Evolutionary conservation across 1,140 invertebrate species (phyloP).

Genomic region (Zaprionus camerounensis): DNA sequence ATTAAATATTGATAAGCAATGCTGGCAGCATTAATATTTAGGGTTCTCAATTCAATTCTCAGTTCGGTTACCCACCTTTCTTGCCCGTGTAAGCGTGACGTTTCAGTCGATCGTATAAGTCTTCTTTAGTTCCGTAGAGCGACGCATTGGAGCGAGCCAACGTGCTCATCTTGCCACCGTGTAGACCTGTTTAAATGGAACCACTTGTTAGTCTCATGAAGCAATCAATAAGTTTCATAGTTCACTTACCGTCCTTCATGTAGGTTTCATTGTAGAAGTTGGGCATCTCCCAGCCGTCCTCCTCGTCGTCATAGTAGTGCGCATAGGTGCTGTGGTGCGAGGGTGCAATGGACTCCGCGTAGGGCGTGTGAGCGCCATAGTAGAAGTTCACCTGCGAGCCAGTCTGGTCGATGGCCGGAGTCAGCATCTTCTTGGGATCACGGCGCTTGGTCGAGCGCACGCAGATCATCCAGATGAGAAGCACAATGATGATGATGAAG

Average conservation of each 20-base stretch:
- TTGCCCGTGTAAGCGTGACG: constrained; percentile 97
- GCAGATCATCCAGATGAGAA: constrained; percentile 98
- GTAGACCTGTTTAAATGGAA: constrained; percentile 42
- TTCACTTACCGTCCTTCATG: constrained; percentile 93
- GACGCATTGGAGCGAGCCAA: constrained; percentile 95
- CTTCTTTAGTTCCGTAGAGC: constrained; percentile 97
- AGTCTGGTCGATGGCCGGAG: constrained; percentile 93
- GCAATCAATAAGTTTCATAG: too few relatives aligned
- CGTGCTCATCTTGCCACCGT: constrained; percentile 92
- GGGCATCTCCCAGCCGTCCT: constrained; percentile 98
- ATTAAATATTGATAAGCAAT: background rate
- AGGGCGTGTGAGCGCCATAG: constrained; percentile 94
- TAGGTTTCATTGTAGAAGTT: constrained; percentile 99
- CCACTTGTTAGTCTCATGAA: background rate
- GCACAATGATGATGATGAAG: constrained; percentile 95
- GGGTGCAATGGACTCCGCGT: constrained; percentile 97
- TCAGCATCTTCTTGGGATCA: constrained; percentile 94
- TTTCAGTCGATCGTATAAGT: constrained; percentile 97
- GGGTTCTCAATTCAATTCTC: background rate
- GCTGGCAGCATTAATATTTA: background rate
- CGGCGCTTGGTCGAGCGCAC: constrained; percentile 92
- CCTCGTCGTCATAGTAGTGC: constrained; percentile 97
- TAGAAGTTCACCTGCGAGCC: constrained; percentile 98
- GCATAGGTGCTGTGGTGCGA: constrained; percentile 98
- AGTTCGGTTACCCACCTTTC: constrained; percentile 89